Evolutionary conservation across 1,140 invertebrate species (phyloP), one percentile per base, ranked within the genome.

Genomic region (Pseudoatta argentina): DNA sequence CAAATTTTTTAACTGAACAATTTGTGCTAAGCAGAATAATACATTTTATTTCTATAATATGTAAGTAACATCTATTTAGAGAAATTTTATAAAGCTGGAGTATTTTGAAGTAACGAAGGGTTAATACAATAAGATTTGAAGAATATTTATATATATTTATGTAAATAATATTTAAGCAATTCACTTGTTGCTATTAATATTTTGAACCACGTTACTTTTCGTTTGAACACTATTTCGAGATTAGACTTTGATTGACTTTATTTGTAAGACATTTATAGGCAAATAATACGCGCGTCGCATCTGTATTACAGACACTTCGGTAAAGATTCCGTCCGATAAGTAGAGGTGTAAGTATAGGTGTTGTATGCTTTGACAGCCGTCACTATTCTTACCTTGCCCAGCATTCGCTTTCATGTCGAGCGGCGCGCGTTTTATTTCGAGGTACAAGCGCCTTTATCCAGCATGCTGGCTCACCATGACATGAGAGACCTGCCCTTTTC

Each of bases 341-440:
- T 85, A 61, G 64, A 79, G n/a, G 61, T 78, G 18, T 48, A 59
- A 51, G 78, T 44, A 39, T 83, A 61, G 24, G 79, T 75, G 67
- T 73, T 73, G 30, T 39, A 48, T 48, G 79, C 53, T 73, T 82
- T 73, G 79, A 73, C 79, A 82, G 79, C 55, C 67, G 27, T 82
- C 79, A 44, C 59, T 79, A 51, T 61, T 48, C 57, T 39, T 57
- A 57, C 21, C 63, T 64, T 55, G 21, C 18, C 12, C 39, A 21
- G 3, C 24, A 64, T 82, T 48, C 81, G 79, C 57, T 85, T 90
- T 87, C 73, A 82, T 61, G 75, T 51, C 55, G 18, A 44, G 75
- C 64, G 64, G 64, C 72, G 59, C 61, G 86, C 72, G 86, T 91
- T 91, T 91, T 91, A 90, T 88, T 90, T 90, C 69, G 77, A 85